Evolutionary conservation across 2,888 invertebrate species (phyloP), one percentile per base, ranked within the genome.

Genomic region (Dicyrtoma fusca): DNA sequence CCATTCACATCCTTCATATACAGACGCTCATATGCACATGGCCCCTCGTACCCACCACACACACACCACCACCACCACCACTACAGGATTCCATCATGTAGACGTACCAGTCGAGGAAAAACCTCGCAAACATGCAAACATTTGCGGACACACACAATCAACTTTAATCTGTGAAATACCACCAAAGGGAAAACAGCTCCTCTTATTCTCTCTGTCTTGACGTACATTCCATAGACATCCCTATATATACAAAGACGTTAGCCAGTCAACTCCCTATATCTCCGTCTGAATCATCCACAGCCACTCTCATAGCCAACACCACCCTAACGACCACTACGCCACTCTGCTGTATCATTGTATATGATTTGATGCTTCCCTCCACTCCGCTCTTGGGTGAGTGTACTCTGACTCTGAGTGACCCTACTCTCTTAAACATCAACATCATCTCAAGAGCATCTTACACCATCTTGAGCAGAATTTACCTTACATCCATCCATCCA

Each of bases 111-210:
- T 5, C 3, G 34, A 34, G 34, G 21, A 21, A 21, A 21, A 55
- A 55, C 55, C 49, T 25, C 21, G 44, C 61, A 44, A 44, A 44
- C 59, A 42, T 26, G 61, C 61, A 61, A 61, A 61, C 42, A 61
- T 59, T 61, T 61, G 61, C 61, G 61, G 61, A 61, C 61, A 61
- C 61, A 61, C 61, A 61, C 61, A 61, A 61, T 61, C 61, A 61
- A 61, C 61, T 42, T 34, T 61, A 61, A 61, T 61, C 61, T 61
- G 34, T 61, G 61, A n/a, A 34, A 61, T 61, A 61, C 61, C 61
- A 61, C 61, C 61, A 61, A 61, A 61, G 61, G 61, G 61, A 44
- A 61, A 61, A 13, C 61, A 55, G 55, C 10, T 21, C 23, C 55
- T 55, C 55, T 55, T n/a, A n/a, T 14, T 55, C 55, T 25, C 55